Percentiles rank a stretch among this genome's conserved stretches.
These are phyloP conservation scores for Psylliodes chrysocephalus DNA, from an alignment of 2,888 invertebrate species.

Conservation along the genomic window DNA sequence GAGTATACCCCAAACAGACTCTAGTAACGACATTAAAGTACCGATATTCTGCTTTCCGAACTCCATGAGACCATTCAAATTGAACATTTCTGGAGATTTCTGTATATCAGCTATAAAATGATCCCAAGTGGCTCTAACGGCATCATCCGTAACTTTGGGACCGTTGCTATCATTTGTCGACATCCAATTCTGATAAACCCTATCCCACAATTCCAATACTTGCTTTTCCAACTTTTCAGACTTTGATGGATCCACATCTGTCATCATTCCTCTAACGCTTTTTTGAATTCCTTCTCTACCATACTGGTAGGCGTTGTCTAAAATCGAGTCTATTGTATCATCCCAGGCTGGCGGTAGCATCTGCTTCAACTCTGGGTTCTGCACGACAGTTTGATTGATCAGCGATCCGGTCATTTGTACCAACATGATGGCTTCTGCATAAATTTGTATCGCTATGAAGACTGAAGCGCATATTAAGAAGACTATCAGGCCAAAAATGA, in stretches of 20 bases:
- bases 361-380: conserved; percentile 86
- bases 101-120: conserved; percentile 76
- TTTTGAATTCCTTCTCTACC: conserved; percentile 91
- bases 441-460: conserved; percentile 89
- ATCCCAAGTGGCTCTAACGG: conserved; percentile 79
- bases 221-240: conserved; percentile 87
- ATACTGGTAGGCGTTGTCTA: conserved; percentile 93
- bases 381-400: conserved; percentile 87
- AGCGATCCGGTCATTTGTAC: conserved; percentile 89
- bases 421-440: conserved; percentile 92
- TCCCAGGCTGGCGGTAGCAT: conserved; percentile 87
- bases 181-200: conserved; percentile 93
- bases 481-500: conserved; percentile 86
- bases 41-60: conserved; percentile 93
- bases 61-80: conserved; percentile 77
- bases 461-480: conserved; percentile 82
- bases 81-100: conserved; percentile 80
- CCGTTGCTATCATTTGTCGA: conserved; percentile 74
- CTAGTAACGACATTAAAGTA: conserved; percentile 85
- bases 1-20: conserved; percentile 89
- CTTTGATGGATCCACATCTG: conserved; percentile 83
- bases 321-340: conserved; percentile 86
- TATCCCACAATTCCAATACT: conserved; percentile 92
- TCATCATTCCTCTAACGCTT: conserved; percentile 82
- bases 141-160: conserved; percentile 78